A percentile compares a stretch with the other conserved stretches of the same genome.
These are phyloP conservation scores for Panorpa germanica DNA, from an alignment of 2,888 invertebrate genomes.

Conservation along the genomic window DNA sequence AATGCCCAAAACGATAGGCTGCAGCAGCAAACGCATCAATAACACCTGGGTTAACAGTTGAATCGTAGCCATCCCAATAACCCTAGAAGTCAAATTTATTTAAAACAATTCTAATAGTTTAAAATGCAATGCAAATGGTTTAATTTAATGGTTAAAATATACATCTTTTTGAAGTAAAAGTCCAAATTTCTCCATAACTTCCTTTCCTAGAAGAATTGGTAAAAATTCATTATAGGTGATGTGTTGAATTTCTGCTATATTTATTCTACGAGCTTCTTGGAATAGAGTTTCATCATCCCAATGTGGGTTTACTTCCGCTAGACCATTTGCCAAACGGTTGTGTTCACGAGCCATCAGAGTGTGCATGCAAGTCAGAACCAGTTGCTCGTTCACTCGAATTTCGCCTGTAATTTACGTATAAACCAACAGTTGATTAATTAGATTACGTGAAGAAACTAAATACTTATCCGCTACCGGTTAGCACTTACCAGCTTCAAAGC, in stretches of 20 bases:
- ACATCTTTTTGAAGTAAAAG: constrained; percentile 64
- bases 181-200: constrained; percentile 81
- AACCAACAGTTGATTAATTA: too few relatives aligned
- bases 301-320: constrained; percentile 69
- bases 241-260: constrained; percentile 74
- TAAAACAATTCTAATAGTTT: constrained; percentile 3
- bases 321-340: constrained; percentile 59
- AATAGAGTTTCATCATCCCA: constrained; percentile 88
- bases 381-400: constrained; percentile 81
- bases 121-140: too few relatives aligned
- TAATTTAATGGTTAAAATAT: constrained; percentile 21
- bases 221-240: constrained; percentile 81
- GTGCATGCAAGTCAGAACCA: constrained; percentile 80
- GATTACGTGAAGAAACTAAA: background rate
- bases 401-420: constrained; percentile 42
- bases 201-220: constrained; percentile 74
- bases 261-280: constrained; percentile 72
- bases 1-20: constrained; percentile 84
- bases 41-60: constrained; percentile 70
- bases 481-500: constrained; percentile 70
- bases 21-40: constrained; percentile 82
- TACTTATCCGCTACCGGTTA: constrained; percentile 2
- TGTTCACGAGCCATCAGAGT: constrained; percentile 82
- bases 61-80: constrained; percentile 70
- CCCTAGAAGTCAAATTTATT: constrained; percentile 28